phyloP scores from a whole-genome alignment of 2,888 invertebrate species.

The Serripes groenlandicus region DNA sequence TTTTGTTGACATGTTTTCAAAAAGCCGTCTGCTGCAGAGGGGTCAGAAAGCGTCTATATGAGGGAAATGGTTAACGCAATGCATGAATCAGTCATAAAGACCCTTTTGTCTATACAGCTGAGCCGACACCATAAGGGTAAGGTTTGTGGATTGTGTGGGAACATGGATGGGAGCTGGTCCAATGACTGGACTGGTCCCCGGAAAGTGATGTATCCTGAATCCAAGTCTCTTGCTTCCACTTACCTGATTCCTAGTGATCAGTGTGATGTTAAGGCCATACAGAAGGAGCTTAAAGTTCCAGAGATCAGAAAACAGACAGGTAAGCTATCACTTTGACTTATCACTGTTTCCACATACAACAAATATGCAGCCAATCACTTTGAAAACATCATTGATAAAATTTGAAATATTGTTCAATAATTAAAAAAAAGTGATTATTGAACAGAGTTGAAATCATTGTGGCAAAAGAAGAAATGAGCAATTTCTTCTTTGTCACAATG shows the following conservation, averaged over 20 bases:
- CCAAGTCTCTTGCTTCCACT: constrained; percentile 51
- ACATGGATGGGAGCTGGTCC: constrained; percentile 45
- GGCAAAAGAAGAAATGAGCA: neutral
- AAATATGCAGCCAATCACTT: neutral
- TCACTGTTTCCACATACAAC: neutral
- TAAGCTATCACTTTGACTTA: neutral
- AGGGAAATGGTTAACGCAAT: too few species aligned
- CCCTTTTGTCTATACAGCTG: constrained; percentile 40
- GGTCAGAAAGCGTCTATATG: neutral
- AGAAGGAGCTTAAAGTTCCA: constrained; percentile 39
- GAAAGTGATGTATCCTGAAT: constrained; percentile 33
- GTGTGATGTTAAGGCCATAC: constrained; percentile 56
- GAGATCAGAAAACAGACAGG: constrained; percentile 24
- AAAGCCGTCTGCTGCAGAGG: neutral
- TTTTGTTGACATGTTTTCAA: neutral
- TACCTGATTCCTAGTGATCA: constrained; percentile 57
- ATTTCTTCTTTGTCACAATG: neutral
- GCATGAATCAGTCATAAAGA: too few species aligned
- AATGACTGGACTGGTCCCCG: constrained; percentile 59
- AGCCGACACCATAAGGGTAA: constrained; percentile 50
- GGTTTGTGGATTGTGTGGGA: constrained; percentile 71
- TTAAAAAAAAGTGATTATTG: neutral
- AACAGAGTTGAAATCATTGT: neutral
- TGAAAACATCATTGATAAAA: neutral
- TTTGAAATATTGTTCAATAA: neutral